Base-by-base conservation (phyloP, 2,113 vertebrate genomes). In the Callorhinus ursinus region DNA sequence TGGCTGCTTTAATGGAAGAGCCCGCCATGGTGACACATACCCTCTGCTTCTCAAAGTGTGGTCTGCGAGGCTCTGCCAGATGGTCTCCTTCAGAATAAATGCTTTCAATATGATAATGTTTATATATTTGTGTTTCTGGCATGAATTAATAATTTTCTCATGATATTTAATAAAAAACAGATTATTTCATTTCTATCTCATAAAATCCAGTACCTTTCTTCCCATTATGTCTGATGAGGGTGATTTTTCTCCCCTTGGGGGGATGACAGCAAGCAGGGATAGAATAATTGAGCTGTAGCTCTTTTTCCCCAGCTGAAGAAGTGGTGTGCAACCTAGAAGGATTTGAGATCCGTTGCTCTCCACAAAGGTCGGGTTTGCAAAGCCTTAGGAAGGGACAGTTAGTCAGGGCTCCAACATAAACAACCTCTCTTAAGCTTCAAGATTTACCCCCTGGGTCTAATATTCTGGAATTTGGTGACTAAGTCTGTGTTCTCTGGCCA, bases 111-210 rank as follows among this genome's bases (percentile, higher is more conserved):
- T 80, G 96, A 95, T 69, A 81, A 86, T 91, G 83, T 95, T 97
- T 95, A 86, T 63, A 86, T 63, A 83, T 93, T 97, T 97, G 92
- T 96, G 82, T 93, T 93, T 97, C 96, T 97, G 93, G 82, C 61
- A 84, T 84, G 89, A 87, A 93, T 94, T 95, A 95, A 94, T 97
- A 74, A 82, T 86, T 97, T 96, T 95, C 86, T 84, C 86, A 59
- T 89, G 88, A 55, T 91, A 67, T 82, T 89, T 97, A 97, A 97
- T 83, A 93, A 91, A 92, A 95, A 93, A 11, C 90, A 97, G 93
- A 85, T 85, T 51, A 84, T 84, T 90, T 95, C 74, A 42, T 81
- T 82, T 94, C 71, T 77, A 53, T 31, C 84, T 93, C 90, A 61
- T 72, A 71, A 81, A 88, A 36, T 79, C 72, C 19, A 71, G 57